Percentiles rank a stretch among this genome's conserved stretches.
phyloP scores from a whole-genome alignment of 2,888 invertebrate species.

The Epirrita christyi region DNA sequence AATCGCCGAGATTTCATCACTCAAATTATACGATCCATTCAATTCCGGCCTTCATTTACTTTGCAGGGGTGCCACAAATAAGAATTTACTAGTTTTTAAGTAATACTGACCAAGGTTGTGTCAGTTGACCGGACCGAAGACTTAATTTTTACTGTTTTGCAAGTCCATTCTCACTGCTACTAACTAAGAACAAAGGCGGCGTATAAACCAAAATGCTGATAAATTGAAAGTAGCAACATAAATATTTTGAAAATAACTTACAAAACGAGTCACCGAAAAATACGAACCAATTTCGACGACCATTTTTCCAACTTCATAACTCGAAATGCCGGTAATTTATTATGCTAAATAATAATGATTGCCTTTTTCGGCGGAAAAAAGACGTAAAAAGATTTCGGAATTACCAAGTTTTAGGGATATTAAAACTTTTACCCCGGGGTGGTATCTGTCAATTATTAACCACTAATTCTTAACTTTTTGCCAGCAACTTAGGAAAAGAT shows the following conservation, averaged over 20 bases:
- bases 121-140: no score
- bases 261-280: constrained; percentile 25
- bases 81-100: background rate
- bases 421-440: constrained; percentile 33
- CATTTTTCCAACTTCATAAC: constrained; percentile 34
- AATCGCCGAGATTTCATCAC: constrained; percentile 4
- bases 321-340: constrained; percentile 37
- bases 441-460: constrained; percentile 39
- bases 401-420: constrained; percentile 32
- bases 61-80: background rate
- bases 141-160: no score
- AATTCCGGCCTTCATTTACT: background rate
- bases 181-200: no score
- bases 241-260: constrained; percentile 15
- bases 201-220: background rate
- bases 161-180: no score
- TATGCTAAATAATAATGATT: constrained; percentile 43
- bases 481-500: constrained; percentile 7
- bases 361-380: constrained; percentile 32
- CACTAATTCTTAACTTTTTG: constrained; percentile 33
- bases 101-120: no score
- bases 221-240: no score
- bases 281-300: constrained; percentile 24
- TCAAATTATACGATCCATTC: no score
- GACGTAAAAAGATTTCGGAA: constrained; percentile 32